These are phyloP conservation scores for Moxostoma hubbsi DNA, from an alignment of 2,797 vertebrate species.

Conservation along the genomic window DNA sequence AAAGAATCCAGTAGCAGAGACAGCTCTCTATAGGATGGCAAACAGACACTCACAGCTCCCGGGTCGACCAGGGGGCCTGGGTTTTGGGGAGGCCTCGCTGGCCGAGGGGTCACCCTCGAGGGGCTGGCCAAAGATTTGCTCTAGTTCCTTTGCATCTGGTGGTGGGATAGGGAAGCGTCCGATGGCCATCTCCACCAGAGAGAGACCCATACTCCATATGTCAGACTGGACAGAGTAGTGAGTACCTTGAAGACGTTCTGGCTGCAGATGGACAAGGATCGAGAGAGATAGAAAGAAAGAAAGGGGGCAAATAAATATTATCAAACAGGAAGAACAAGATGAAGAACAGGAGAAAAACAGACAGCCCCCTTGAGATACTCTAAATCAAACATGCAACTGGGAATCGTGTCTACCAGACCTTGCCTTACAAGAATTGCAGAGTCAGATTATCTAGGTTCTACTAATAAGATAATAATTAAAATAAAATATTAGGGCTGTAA, in stretches of 20 bases:
- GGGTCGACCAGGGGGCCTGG: constrained; percentile 86
- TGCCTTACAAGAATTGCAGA: neutral
- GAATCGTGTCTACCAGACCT: neutral
- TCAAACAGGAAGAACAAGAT: constrained; percentile 15
- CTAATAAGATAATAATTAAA: neutral
- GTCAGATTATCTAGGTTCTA: neutral
- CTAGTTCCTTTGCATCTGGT: constrained; percentile 91
- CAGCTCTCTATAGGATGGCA: neutral
- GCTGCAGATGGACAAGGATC: constrained; percentile 71
- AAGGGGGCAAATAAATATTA: neutral
- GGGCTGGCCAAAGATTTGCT: constrained; percentile 90
- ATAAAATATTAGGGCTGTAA: no score
- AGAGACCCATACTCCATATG: constrained; percentile 99
- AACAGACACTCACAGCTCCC: constrained; percentile 73
- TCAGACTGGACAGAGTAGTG: constrained; percentile 98
- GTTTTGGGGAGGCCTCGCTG: constrained; percentile 84
- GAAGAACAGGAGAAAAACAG: constrained; percentile 28
- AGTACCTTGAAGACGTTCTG: constrained; percentile 95
- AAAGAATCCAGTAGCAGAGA: neutral
- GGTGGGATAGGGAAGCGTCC: constrained; percentile 97
- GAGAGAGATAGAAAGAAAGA: neutral
- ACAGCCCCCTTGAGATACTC: neutral
- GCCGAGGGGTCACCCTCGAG: constrained; percentile 82
- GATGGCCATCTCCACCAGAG: constrained; percentile 98
- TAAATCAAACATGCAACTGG: constrained; percentile 11